Evolutionary conservation across 2,888 invertebrate genomes (phyloP), one percentile per base, ranked within the genome.

Genomic region (Machimus rusticus): DNA sequence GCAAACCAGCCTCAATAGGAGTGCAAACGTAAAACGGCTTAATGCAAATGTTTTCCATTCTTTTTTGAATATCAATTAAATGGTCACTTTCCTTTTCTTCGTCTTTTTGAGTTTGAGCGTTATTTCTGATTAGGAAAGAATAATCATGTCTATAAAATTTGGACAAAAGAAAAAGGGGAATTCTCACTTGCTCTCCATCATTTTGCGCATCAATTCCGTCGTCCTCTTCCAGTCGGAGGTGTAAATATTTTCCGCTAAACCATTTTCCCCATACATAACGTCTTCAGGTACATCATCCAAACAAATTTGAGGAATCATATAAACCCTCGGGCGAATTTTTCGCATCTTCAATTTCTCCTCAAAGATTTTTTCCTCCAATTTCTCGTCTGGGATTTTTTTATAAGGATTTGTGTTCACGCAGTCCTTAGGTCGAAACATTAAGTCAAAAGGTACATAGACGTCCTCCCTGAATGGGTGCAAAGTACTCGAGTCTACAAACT

Each of bases 181-280:
- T 43, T 5, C 19, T 85, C n/a, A 85, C 85, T 74, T 46, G 31
- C 43, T 16, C 9, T 39, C 14, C 9, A 8, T 43, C 34, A 39
- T 12, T n/a, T 3, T 43, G 28, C 28, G 28, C 74, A 76, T 55
- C 43, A 89, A 19, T 1, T 88, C 88, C 5, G 87, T 28, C 34
- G 88, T 86, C 78, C 89, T 88, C 34, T 89, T 89, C 90, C 90
- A 90, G 37, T 89, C 88, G 5, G 90, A 89, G 9, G 89, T 89
- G 28, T 90, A 90, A n/a, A 90, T 88, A 55, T 89, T 89, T 43
- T 87, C 87, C 14, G 74, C 87, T 31, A 90, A 74, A 5, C 89
- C 89, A 51, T 37, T 31, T 16, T 88, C 19, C 9, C 88, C 89
- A 34, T 89, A 89, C 88, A 89, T 89, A 2, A 89, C 39, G 23